Percentiles rank a stretch among this genome's conserved stretches.
Evolutionary conservation across 1,140 invertebrate species (phyloP).

Genomic region (Drosophila nebulosa): DNA sequence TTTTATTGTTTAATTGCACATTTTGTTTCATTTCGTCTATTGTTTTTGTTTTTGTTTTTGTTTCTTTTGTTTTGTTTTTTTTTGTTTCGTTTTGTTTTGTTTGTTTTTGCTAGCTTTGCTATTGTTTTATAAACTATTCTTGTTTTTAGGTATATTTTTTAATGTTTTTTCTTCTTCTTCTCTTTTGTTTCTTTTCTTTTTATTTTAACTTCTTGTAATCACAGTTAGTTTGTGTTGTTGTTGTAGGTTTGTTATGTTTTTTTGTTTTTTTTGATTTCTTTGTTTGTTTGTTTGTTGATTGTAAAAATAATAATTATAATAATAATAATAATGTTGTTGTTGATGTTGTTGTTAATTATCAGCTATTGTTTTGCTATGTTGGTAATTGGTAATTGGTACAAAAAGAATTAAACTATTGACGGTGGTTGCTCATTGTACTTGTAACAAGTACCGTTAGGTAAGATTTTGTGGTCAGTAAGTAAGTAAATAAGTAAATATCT

Average conservation of each 20-base stretch:
- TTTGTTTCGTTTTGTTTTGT: slow-evolving; percentile 2
- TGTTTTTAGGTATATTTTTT: slow-evolving; percentile 27
- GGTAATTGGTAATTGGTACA: slow-evolving; percentile 4
- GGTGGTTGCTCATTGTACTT: slow-evolving; percentile 59
- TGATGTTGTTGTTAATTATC: slow-evolving; percentile 22
- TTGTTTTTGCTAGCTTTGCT: slow-evolving; percentile 52
- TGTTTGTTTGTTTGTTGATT: too few relatives aligned
- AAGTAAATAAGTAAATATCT: slow-evolving; percentile 47
- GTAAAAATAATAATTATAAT: too few relatives aligned
- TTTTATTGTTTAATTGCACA: slow-evolving; percentile 61
- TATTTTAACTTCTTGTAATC: slow-evolving; percentile 64
- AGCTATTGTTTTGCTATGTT: slow-evolving; percentile 39
- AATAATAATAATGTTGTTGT: too few relatives aligned
- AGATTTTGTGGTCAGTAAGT: not conserved
- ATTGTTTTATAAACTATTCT: slow-evolving; percentile 51
- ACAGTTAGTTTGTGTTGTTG: slow-evolving; percentile 78
- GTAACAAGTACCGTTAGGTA: not conserved
- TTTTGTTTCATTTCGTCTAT: slow-evolving; percentile 32
- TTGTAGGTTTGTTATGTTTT: slow-evolving; percentile 42
- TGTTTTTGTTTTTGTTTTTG: slow-evolving; percentile 13
- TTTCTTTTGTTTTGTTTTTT: not conserved
- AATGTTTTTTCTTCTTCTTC: slow-evolving; percentile 29
- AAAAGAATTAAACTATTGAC: slow-evolving; percentile 72
- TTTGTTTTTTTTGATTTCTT: not conserved
- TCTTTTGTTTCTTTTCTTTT: slow-evolving; percentile 47